A percentile compares a stretch with the other conserved stretches of the same genome.
Evolutionary conservation across 2,888 invertebrate species (phyloP).

Genomic region (Pristionchus mayeri): DNA sequence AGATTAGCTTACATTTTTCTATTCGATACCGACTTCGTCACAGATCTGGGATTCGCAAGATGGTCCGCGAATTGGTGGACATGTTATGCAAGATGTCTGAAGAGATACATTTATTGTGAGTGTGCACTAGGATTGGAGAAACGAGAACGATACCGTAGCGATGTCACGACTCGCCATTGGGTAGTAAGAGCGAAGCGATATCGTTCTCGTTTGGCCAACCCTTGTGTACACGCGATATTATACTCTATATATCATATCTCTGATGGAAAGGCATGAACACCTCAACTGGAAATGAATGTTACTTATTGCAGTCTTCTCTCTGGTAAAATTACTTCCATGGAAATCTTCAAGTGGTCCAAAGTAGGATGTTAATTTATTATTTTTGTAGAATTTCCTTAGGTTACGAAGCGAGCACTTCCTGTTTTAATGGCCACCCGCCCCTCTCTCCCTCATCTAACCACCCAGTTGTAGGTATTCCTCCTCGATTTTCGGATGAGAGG

Average conservation of each 20-base stretch:
- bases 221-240: too few relatives aligned
- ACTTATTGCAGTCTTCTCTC: slow-evolving; percentile 16
- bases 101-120: slow-evolving; percentile 56
- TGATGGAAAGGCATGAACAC: too few relatives aligned
- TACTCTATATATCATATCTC: too few relatives aligned
- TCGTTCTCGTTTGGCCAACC: too few relatives aligned
- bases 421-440: too few relatives aligned
- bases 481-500: too few relatives aligned
- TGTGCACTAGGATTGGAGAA: not conserved
- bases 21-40: not conserved
- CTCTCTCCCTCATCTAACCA: too few relatives aligned
- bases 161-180: not conserved
- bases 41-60: slow-evolving; percentile 53
- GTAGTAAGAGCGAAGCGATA: not conserved
- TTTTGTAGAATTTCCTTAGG: too few relatives aligned
- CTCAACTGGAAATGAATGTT: not conserved
- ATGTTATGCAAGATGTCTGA: slow-evolving; percentile 56
- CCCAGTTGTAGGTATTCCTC: too few relatives aligned
- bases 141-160: not conserved
- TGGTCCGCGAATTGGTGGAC: slow-evolving; percentile 59
- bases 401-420: too few relatives aligned
- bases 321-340: slow-evolving; percentile 20
- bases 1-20: not conserved
- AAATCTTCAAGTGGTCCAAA: slow-evolving; percentile 28
- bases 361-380: too few relatives aligned